Conservation (phyloP, 2,888 invertebrate genomes). For the Vesta saturnalis region DNA sequence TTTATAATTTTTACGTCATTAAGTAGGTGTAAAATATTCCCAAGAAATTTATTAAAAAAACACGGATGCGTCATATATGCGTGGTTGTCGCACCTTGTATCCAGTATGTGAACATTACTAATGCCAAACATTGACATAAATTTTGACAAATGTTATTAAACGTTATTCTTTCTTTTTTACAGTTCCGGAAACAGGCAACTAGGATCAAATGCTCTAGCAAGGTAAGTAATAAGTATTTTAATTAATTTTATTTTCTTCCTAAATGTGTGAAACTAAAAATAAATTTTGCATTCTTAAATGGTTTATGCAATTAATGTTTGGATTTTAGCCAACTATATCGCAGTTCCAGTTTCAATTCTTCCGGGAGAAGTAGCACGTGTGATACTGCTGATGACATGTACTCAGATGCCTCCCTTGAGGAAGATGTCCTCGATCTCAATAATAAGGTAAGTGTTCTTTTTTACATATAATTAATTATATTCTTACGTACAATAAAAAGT, state of each 20-base stretch:
- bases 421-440: conserved; percentile 92
- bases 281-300: background rate
- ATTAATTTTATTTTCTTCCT: background rate
- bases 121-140: background rate
- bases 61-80: conserved; percentile 22
- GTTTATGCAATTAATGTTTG: background rate
- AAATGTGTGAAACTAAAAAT: background rate
- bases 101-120: background rate
- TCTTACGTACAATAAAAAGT: background rate
- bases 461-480: background rate
- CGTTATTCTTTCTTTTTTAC: conserved; percentile 59
- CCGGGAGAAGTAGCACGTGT: conserved; percentile 90
- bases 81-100: conserved; percentile 21
- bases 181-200: conserved; percentile 84
- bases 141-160: background rate
- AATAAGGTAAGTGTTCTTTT: conserved; percentile 76
- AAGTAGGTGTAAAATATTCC: background rate
- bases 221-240: no score
- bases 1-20: background rate
- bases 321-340: conserved; percentile 86
- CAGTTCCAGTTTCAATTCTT: conserved; percentile 93
- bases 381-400: conserved; percentile 95
- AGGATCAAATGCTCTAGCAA: conserved; percentile 88
- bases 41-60: conserved; percentile 11
- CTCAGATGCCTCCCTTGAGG: conserved; percentile 91